These are phyloP conservation scores for Phallusia fumigata DNA, from an alignment of 23 tunicate genomes.

Conservation along the genomic window DNA sequence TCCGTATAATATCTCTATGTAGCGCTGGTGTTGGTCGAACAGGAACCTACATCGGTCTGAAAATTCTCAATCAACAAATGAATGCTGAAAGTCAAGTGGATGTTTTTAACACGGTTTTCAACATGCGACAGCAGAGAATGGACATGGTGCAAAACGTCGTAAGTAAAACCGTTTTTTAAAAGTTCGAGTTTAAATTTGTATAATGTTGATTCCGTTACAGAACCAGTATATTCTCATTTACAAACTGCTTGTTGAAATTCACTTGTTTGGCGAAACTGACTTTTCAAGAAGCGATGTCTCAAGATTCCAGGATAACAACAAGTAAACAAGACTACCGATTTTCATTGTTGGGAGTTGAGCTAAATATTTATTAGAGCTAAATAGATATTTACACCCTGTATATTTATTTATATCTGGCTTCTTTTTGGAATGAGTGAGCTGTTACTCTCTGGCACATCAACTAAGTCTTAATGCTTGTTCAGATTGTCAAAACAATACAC, in stretches of 20 bases:
- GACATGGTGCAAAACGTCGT: background rate
- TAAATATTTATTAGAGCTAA: too few species aligned
- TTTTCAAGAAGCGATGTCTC: background rate
- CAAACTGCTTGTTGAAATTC: background rate
- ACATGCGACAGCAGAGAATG: background rate
- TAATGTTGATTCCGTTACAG: background rate
- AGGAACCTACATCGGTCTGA: background rate
- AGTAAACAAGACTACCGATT: too few species aligned
- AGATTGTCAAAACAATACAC: too few species aligned
- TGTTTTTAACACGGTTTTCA: background rate
- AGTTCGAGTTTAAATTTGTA: too few species aligned
- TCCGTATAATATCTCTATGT: background rate
- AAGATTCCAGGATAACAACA: too few species aligned
- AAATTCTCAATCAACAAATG: background rate
- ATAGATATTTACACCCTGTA: too few species aligned
- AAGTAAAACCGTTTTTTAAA: background rate
- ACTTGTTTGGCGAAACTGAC: background rate
- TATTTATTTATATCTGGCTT: too few species aligned
- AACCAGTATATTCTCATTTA: background rate
- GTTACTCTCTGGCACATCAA: too few species aligned
- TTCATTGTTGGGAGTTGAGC: too few species aligned
- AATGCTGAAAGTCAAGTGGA: background rate
- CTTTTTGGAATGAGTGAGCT: too few species aligned
- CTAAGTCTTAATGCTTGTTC: too few species aligned
- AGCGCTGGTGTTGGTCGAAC: constrained; percentile 3